These are phyloP conservation scores for Enteromius anoplus DNA, from an alignment of 2,797 vertebrate genomes.

Conservation along the genomic window DNA sequence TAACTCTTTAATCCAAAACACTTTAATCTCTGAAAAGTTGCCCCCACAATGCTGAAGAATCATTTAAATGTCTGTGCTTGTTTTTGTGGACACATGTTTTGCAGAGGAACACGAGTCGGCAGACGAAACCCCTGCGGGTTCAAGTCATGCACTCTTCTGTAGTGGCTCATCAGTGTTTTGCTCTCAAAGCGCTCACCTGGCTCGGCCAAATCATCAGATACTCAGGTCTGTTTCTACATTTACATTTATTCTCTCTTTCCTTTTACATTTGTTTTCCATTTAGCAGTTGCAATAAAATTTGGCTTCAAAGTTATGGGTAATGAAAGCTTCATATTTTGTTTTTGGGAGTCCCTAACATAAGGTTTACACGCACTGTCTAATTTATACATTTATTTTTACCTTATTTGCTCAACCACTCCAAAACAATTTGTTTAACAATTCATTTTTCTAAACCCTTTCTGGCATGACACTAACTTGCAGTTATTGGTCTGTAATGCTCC, in stretches of 20 bases:
- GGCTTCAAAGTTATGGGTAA: no score
- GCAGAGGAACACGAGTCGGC: slow-evolving; percentile 95
- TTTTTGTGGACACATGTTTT: slow-evolving; percentile 37
- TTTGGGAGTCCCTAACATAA: no score
- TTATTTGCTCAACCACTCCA: no score
- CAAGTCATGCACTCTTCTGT: slow-evolving; percentile 97
- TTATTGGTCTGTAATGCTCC: no score
- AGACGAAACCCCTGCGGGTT: slow-evolving; percentile 93
- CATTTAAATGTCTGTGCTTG: not conserved
- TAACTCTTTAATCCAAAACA: not conserved
- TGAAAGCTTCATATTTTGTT: no score
- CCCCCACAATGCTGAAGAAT: not conserved
- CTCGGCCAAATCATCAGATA: slow-evolving; percentile 90
- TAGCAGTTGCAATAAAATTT: no score
- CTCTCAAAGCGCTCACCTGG: slow-evolving; percentile 91
- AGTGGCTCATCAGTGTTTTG: slow-evolving; percentile 96
- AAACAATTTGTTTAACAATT: no score
- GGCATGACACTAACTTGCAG: no score
- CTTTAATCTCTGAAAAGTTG: not conserved
- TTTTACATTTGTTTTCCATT: not conserved
- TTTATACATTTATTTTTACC: no score
- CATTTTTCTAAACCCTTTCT: no score
- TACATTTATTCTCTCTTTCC: not conserved
- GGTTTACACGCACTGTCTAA: no score
- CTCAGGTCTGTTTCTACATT: slow-evolving; percentile 80